phyloP scores from a whole-genome alignment of 1,140 invertebrate genomes.

The Conus ventricosus region DNA sequence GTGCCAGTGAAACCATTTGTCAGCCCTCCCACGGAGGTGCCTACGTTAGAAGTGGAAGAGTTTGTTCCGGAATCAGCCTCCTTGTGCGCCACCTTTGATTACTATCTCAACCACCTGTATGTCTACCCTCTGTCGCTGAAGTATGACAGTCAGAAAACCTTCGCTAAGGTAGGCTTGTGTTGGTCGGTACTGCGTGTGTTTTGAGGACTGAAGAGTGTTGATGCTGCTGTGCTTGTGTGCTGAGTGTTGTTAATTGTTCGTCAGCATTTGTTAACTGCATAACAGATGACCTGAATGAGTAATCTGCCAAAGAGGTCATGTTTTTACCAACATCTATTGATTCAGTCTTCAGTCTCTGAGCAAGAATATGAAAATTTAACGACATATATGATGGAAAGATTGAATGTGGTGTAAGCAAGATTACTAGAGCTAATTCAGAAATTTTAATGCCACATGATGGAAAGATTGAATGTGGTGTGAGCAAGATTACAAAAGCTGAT shows the following conservation, averaged over 20 bases:
- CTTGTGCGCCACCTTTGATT: constrained; percentile 81
- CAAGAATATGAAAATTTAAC: too few species aligned
- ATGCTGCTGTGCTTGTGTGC: background rate
- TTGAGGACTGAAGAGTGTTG: background rate
- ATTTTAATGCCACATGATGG: too few species aligned
- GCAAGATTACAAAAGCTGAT: too few species aligned
- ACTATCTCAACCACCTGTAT: constrained; percentile 91
- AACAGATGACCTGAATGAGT: too few species aligned
- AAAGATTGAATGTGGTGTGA: too few species aligned
- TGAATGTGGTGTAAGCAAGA: too few species aligned
- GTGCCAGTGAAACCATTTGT: constrained; percentile 88
- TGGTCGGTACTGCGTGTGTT: background rate
- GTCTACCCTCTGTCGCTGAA: constrained; percentile 90
- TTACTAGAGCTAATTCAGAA: too few species aligned
- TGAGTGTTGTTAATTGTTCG: background rate
- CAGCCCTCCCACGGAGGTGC: constrained; percentile 81
- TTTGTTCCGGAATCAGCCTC: constrained; percentile 84
- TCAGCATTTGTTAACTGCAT: background rate
- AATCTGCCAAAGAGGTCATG: too few species aligned
- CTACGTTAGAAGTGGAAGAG: constrained; percentile 88
- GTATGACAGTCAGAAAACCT: constrained; percentile 94
- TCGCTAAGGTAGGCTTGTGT: constrained; percentile 77
- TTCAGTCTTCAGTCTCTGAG: too few species aligned
- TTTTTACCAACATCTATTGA: too few species aligned
- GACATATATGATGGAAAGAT: too few species aligned